Evolutionary conservation across 92 coral and sea anemone species (phyloP).

Genomic region (Meandrina meandrites): DNA sequence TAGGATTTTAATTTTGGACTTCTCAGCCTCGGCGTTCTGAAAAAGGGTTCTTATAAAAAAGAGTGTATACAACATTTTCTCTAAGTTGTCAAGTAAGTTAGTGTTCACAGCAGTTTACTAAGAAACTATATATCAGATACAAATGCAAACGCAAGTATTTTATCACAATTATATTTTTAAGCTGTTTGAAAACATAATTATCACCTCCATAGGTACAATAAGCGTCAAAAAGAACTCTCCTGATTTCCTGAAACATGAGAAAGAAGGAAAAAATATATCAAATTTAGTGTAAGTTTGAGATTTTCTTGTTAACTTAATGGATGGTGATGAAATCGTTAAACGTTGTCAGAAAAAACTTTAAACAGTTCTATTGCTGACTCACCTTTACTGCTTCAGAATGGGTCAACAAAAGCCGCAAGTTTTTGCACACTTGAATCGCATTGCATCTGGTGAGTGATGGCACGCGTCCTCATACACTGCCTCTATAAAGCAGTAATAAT

Average conservation of each 20-base stretch:
- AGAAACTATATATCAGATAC: not conserved
- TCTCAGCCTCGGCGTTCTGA: no score
- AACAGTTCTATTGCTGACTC: not conserved
- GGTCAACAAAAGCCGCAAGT: not conserved
- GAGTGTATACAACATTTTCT: no score
- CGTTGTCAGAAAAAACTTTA: not conserved
- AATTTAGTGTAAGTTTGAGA: not conserved
- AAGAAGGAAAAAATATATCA: not conserved
- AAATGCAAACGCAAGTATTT: not conserved
- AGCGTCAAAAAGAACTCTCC: not conserved
- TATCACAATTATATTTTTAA: not conserved
- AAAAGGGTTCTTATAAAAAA: no score
- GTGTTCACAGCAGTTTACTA: not conserved
- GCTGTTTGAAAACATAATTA: not conserved
- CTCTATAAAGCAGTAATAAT: constrained; percentile 2
- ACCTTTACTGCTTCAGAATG: not conserved
- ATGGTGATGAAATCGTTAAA: not conserved
- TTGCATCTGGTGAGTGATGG: not conserved
- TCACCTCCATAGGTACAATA: not conserved
- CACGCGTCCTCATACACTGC: not conserved
- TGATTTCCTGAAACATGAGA: not conserved
- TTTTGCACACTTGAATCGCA: not conserved
- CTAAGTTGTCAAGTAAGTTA: not conserved
- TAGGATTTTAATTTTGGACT: no score
- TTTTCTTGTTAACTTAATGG: not conserved